Evolutionary conservation across 2,797 vertebrate genomes (phyloP).

Genomic region (Syngnathus acus): DNA sequence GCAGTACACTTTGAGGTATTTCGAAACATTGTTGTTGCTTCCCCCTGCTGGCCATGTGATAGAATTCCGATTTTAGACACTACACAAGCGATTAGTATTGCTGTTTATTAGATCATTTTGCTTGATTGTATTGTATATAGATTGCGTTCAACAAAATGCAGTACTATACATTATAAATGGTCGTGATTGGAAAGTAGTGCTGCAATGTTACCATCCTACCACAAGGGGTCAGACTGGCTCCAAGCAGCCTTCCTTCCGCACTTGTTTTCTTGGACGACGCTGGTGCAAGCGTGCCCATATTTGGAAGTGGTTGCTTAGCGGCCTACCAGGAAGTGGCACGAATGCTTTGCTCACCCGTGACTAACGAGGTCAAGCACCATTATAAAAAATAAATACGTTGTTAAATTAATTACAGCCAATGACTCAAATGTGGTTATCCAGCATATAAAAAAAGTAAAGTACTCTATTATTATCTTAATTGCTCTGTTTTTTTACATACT

Average conservation of each 20-base stretch:
- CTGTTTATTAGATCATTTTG: not conserved
- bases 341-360: not conserved
- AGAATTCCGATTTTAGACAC: not conserved
- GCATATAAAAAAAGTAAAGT: no score
- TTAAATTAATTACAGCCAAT: no score
- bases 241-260: not conserved
- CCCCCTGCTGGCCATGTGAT: conserved; percentile 1
- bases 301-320: no score
- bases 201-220: conserved; percentile 43
- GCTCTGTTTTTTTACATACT: no score
- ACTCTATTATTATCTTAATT: not conserved
- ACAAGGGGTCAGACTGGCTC: conserved; percentile 58
- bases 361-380: no score
- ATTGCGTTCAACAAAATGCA: not conserved
- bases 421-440: no score
- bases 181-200: not conserved
- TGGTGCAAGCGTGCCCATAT: no score
- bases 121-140: conserved; percentile 3
- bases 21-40: not conserved
- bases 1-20: not conserved
- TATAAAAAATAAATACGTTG: not conserved
- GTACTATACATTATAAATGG: not conserved
- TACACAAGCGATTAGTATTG: not conserved
- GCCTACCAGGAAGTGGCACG: no score
- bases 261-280: not conserved